phyloP scores from a whole-genome alignment of 1,140 invertebrate species.

The Drosophila pseudoobscura region DNA sequence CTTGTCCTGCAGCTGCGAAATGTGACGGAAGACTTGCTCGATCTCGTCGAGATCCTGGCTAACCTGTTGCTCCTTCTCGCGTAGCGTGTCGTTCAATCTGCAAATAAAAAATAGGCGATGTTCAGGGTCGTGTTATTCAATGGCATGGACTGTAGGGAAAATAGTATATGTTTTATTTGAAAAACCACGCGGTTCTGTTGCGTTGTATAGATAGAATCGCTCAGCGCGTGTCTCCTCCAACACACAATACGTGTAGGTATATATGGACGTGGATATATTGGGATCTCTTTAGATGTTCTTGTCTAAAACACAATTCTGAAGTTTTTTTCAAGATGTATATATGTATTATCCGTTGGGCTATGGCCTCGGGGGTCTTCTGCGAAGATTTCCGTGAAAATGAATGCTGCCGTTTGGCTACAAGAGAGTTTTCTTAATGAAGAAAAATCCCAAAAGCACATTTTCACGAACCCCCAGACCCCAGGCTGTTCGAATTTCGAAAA shows the following conservation, averaged over 20 bases:
- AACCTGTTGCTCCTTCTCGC: constrained; percentile 86
- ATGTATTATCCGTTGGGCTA: constrained; percentile 51
- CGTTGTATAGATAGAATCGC: constrained; percentile 53
- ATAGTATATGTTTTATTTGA: background rate
- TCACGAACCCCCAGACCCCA: constrained; percentile 10
- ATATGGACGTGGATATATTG: constrained; percentile 21
- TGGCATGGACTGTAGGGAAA: constrained; percentile 16
- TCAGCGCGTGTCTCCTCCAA: constrained; percentile 39
- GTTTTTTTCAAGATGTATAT: constrained; percentile 52
- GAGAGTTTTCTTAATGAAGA: constrained; percentile 82
- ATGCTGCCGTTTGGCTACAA: constrained; percentile 80
- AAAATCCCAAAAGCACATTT: constrained; percentile 38
- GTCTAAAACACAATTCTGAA: constrained; percentile 49
- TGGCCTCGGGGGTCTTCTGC: constrained; percentile 65
- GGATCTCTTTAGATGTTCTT: constrained; percentile 50
- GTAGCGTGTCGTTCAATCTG: constrained; percentile 85
- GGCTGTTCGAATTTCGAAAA: constrained; percentile 66
- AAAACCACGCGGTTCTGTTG: constrained; percentile 67
- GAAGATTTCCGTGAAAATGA: constrained; percentile 81
- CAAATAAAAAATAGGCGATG: constrained; percentile 40
- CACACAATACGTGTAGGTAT: constrained; percentile 20
- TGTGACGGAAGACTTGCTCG: constrained; percentile 85
- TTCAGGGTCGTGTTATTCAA: constrained; percentile 81
- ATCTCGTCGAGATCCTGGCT: constrained; percentile 86
- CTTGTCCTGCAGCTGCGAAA: constrained; percentile 86